Evolutionary conservation across 1,140 invertebrate species (phyloP).

Genomic region (Propsilocerus akamusi): DNA sequence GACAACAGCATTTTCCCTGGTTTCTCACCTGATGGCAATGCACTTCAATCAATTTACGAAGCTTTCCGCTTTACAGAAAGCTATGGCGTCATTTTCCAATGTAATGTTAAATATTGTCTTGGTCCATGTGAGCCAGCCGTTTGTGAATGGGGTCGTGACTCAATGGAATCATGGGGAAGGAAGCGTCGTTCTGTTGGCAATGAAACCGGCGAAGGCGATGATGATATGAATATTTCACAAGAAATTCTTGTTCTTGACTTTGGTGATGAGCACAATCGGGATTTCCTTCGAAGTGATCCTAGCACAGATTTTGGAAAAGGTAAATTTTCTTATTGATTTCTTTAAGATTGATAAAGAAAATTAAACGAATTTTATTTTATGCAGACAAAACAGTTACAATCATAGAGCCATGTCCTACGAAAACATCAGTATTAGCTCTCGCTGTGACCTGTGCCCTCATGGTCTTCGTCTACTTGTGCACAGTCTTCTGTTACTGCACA

Average conservation of each 20-base stretch:
- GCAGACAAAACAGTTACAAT: slow-evolving; percentile 72
- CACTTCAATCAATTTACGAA: slow-evolving; percentile 79
- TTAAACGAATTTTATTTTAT: slow-evolving; percentile 17
- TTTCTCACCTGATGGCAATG: slow-evolving; percentile 72
- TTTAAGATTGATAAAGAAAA: not conserved
- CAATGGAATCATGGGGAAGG: slow-evolving; percentile 76
- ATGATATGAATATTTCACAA: slow-evolving; percentile 85
- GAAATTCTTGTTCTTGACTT: slow-evolving; percentile 84
- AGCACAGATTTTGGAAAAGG: slow-evolving; percentile 58
- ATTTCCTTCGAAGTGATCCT: slow-evolving; percentile 55
- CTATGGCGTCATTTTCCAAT: slow-evolving; percentile 92
- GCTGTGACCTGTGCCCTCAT: slow-evolving; percentile 77
- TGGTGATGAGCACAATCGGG: slow-evolving; percentile 65
- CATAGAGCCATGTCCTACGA: slow-evolving; percentile 74
- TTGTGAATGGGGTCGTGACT: slow-evolving; percentile 74
- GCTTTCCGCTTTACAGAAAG: slow-evolving; percentile 92
- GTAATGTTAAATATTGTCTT: slow-evolving; percentile 90
- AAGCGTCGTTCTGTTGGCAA: slow-evolving; percentile 52
- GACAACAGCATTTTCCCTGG: slow-evolving; percentile 85
- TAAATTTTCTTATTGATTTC: slow-evolving; percentile 16
- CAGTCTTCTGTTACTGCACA: slow-evolving; percentile 79
- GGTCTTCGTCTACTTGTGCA: slow-evolving; percentile 75
- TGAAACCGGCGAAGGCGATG: slow-evolving; percentile 44
- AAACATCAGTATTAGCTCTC: slow-evolving; percentile 69
- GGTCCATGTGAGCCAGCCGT: slow-evolving; percentile 84